Base-by-base conservation (phyloP, 2,113 vertebrate species). In the Rhombomys opimus region DNA sequence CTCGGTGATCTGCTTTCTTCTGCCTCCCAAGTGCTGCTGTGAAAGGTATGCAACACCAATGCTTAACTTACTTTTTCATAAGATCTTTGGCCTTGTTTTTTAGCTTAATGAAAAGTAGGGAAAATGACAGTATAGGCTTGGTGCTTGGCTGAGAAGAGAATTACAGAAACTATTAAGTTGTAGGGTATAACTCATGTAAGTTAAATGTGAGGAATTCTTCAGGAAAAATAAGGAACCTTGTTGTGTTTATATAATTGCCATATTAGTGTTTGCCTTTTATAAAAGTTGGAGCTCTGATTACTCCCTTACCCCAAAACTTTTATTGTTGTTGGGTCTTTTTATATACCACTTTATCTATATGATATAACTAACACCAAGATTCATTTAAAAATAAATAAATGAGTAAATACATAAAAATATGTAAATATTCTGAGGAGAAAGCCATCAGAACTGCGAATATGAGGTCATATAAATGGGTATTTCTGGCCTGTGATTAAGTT, bases 401-500 rank as follows among this genome's bases (percentile, higher is more conserved):
- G 90, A 85, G 86, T 59, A 94, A 0, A 89, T 77, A 88, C 7
- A 63, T 81, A 67, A 92, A 94, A 73, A 78, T 61, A 78, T 20
- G 38, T 7, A 70, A 80, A 17, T 88, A 78, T n/a, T 91, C 22
- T n/a, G 57, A 17, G n/a, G 61, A 52, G 38, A 93, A 78, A 52
- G 13, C 94, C 57, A 93, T 93, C 2, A 23, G 27, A 87, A 73
- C 2, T 46, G 65, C 20, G 90, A 87, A 75, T 54, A 65, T 54
- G 70, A 77, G 61, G 32, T 73, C 91, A 96, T 76, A 1, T 72
- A 11, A 90, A 94, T 54, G 9, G 11, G 3, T 78, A 94, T 88
- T 85, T 93, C 30, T 93, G 46, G 94, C 46, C 70, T 80, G 8
- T 6, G 86, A 96, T 78, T 87, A 93, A 65, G 59, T 92, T 87